Evolutionary conservation across 1,140 invertebrate genomes (phyloP).

Genomic region (Drosophila santomea): DNA sequence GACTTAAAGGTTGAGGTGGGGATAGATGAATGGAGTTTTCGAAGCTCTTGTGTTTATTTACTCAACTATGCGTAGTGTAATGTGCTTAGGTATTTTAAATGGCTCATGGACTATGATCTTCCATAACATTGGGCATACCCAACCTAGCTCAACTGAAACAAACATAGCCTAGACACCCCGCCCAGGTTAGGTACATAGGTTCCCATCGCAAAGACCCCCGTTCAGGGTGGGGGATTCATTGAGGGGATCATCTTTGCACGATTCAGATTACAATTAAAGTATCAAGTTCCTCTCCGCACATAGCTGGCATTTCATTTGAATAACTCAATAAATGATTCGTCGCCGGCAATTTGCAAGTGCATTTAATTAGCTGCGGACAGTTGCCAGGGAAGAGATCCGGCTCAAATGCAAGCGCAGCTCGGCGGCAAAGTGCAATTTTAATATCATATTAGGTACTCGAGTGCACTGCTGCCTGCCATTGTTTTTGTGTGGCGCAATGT

Average conservation of each 20-base stretch:
- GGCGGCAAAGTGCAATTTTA: conserved; percentile 60
- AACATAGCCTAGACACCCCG: conserved; percentile 21
- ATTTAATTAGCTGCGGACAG: conserved; percentile 58
- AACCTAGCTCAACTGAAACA: conserved; percentile 37
- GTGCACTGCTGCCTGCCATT: conserved; percentile 49
- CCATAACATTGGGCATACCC: conserved; percentile 11
- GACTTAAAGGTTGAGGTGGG: not conserved
- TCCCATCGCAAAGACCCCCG: conserved; percentile 8
- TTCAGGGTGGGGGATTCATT: not conserved
- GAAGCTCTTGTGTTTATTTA: too few relatives aligned
- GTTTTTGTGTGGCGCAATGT: conserved; percentile 52
- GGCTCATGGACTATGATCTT: not conserved
- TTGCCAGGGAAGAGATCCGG: conserved; percentile 63
- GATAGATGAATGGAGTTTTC: not conserved
- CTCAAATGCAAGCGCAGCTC: conserved; percentile 41
- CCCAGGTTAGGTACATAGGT: conserved; percentile 12
- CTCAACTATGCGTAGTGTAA: not conserved
- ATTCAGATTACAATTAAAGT: conserved; percentile 63
- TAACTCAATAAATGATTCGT: conserved; percentile 73
- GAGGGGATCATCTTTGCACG: conserved; percentile 43
- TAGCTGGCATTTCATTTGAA: conserved; percentile 76
- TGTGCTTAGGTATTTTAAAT: not conserved
- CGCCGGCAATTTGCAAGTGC: conserved; percentile 56
- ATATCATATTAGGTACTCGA: conserved; percentile 68
- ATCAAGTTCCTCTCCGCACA: conserved; percentile 68